Evolutionary conservation across 2,888 invertebrate genomes (phyloP), one percentile per base, ranked within the genome.

Genomic region (Ornithoptera priamus): DNA sequence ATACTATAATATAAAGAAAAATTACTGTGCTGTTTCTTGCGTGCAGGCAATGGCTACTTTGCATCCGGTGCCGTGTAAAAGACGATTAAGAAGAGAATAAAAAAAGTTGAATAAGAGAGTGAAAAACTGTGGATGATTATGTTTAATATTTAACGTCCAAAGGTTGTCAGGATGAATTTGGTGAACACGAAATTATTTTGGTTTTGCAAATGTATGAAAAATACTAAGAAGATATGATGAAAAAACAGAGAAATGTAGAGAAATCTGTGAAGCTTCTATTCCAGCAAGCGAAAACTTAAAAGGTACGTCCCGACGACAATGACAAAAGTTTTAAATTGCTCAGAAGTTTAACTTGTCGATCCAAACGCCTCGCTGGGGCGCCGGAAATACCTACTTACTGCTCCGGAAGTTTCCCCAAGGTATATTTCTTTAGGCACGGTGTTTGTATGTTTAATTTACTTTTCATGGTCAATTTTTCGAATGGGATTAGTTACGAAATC

Each of bases 281-380:
- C 18, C 20, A 57, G 57, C 20, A 57, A 57, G 57, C 57, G 57
- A 57, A 57, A 57, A 57, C 57, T 20, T 57, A 57, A 57, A 67
- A 62, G 67, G 61, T 67, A 56, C 61, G 56, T 56, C 67, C 56
- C 22, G 22, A 22, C 62, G 61, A 67, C 56, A 67, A 67, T 62
- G 67, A 61, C 61, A 67, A 67, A 67, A 67, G 60, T 67, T 67
- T 67, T 67, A 61, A 67, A 61, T 61, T 58, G 65, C 62, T 61
- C 69, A 71, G 71, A 75, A 78, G 73, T 75, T 75, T 68, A 73
- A 69, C 77, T 75, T 74, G 62, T 72, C 73, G 75, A 69, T 72
- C 63, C 75, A 78, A 79, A 81, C 74, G 77, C 58, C 30, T 53
- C 61, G 61, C 39, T 22, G 60, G 59, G 46, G 61, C 56, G 61